Conservation (phyloP, 2,797 vertebrate genomes). For the Mionectes olivaceus region DNA sequence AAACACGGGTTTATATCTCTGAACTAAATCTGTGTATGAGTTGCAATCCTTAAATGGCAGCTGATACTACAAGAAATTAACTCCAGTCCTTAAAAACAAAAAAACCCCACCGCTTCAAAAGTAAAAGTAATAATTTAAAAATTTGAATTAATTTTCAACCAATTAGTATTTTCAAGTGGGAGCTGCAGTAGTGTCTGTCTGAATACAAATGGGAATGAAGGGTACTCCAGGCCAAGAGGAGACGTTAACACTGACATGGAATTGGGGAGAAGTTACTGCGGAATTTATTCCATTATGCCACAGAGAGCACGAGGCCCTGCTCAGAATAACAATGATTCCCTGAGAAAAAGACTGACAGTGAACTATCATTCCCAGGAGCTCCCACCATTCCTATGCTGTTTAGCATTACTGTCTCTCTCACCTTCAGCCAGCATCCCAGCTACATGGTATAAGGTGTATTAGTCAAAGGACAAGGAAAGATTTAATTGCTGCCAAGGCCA, state of each 20-base stretch:
- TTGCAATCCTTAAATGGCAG: neutral
- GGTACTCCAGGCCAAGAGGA: conserved; percentile 27
- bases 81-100: neutral
- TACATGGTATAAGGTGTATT: neutral
- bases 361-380: neutral
- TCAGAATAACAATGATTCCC: neutral
- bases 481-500: neutral
- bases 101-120: neutral
- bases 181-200: neutral
- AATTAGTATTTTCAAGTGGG: conserved; percentile 42
- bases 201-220: conserved; percentile 37
- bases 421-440: neutral
- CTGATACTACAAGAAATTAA: conserved; percentile 15
- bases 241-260: neutral
- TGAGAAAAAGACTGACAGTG: neutral
- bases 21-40: neutral
- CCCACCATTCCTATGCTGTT: neutral
- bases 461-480: neutral
- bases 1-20: neutral
- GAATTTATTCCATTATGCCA: neutral
- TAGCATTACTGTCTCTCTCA: neutral
- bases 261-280: neutral
- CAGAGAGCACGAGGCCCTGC: neutral
- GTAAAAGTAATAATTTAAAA: conserved; percentile 17
- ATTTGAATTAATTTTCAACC: conserved; percentile 16